phyloP scores from a whole-genome alignment of 2,797 vertebrate genomes.

The Acridotheres tristis region DNA sequence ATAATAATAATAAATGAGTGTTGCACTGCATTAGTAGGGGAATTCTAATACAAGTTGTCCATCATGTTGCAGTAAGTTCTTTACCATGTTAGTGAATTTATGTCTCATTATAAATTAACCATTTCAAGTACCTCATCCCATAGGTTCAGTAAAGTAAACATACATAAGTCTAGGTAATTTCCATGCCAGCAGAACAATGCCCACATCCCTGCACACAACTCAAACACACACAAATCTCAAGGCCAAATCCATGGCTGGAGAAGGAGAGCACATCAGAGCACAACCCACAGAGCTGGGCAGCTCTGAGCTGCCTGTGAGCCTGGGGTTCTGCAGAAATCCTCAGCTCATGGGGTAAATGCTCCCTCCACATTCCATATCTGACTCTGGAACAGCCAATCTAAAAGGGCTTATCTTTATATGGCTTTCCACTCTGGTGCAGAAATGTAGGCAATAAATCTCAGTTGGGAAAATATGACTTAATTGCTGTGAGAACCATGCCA shows the following conservation, averaged over 20 bases:
- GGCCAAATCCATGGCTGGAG: background rate
- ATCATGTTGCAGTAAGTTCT: constrained; percentile 56
- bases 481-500: background rate
- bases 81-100: constrained; percentile 46
- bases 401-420: constrained; percentile 3
- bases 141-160: constrained; percentile 52
- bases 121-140: constrained; percentile 15
- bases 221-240: background rate
- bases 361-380: background rate
- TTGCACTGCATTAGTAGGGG: constrained; percentile 31
- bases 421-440: background rate
- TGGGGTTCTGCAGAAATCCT: background rate
- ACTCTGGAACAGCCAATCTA: background rate
- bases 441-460: background rate
- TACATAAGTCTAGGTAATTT: background rate
- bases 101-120: constrained; percentile 56
- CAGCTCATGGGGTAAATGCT: background rate
- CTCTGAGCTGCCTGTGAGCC: background rate
- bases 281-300: background rate
- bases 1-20: constrained; percentile 62
- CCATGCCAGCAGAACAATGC: constrained; percentile 24
- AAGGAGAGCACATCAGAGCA: background rate
- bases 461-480: background rate
- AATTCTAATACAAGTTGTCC: constrained; percentile 63
- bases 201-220: background rate